Percentiles rank a stretch among this genome's conserved stretches.
phyloP scores from a whole-genome alignment of 2,797 vertebrate species.

The Sebastolobus altivelis region DNA sequence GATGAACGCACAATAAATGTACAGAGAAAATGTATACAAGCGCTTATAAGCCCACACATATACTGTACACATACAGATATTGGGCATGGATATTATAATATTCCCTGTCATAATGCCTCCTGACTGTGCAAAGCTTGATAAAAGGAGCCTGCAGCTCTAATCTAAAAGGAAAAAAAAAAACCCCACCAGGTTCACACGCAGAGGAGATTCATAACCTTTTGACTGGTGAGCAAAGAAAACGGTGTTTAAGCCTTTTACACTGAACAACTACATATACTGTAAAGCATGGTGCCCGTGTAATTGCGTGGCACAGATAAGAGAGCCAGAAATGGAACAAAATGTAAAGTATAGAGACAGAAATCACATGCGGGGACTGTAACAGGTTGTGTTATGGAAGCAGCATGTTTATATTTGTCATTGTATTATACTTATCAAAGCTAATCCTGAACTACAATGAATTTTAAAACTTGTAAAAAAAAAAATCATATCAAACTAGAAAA shows the following conservation, averaged over 20 bases:
- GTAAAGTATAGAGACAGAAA: background rate
- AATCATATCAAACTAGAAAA: background rate
- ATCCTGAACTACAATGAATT: background rate
- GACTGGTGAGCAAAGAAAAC: conserved; percentile 50
- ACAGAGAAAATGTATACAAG: conserved; percentile 28
- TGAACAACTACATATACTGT: conserved; percentile 26
- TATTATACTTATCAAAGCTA: background rate
- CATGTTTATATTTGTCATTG: conserved; percentile 12
- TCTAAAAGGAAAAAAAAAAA: conserved; percentile 47
- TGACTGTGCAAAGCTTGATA: conserved; percentile 62
- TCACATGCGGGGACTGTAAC: background rate
- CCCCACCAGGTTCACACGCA: conserved; percentile 42
- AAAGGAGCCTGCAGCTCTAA: conserved; percentile 52
- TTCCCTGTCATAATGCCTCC: conserved; percentile 37
- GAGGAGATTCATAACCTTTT: conserved; percentile 42
- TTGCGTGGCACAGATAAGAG: conserved; percentile 13
- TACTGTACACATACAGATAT: conserved; percentile 42
- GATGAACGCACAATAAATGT: conserved; percentile 38
- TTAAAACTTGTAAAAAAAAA: conserved; percentile 14
- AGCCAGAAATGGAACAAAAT: conserved; percentile 24
- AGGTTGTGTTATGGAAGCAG: background rate
- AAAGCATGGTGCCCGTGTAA: conserved; percentile 10
- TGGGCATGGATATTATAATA: conserved; percentile 34
- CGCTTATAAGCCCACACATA: conserved; percentile 7
- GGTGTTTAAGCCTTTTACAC: conserved; percentile 33